These are phyloP conservation scores for Tortrix viridana DNA, from an alignment of 2,888 invertebrate species.

Conservation along the genomic window DNA sequence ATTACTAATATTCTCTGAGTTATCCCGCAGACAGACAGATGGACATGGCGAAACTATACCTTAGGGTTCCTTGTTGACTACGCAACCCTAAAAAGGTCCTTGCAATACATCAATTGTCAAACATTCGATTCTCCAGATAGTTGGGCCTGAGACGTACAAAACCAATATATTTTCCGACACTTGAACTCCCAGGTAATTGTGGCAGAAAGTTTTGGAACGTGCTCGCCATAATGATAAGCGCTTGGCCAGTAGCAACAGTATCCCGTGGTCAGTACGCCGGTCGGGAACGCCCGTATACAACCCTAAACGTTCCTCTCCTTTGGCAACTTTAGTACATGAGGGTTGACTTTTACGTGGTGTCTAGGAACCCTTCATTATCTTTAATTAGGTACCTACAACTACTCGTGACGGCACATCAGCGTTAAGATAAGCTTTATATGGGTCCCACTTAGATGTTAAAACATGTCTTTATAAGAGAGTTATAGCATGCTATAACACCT, in stretches of 20 bases:
- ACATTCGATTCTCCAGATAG: slow-evolving; percentile 67
- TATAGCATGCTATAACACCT: too few relatives aligned
- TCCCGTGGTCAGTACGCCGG: slow-evolving; percentile 31
- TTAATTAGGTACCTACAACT: too few relatives aligned
- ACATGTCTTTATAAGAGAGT: too few relatives aligned
- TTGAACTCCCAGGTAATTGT: slow-evolving; percentile 84
- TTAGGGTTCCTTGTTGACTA: too few relatives aligned
- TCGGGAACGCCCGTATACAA: slow-evolving; percentile 24
- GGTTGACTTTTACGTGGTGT: slow-evolving; percentile 12
- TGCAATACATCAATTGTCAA: slow-evolving; percentile 51
- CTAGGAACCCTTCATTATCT: slow-evolving; percentile 37
- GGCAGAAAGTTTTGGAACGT: slow-evolving; percentile 82
- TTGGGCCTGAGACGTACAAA: slow-evolving; percentile 70
- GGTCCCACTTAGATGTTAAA: too few relatives aligned
- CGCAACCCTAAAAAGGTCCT: slow-evolving; percentile 7
- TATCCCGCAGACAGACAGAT: too few relatives aligned
- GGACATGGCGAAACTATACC: too few relatives aligned
- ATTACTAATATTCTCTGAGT: too few relatives aligned
- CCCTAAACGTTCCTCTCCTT: slow-evolving; percentile 21
- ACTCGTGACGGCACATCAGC: too few relatives aligned
- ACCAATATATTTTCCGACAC: slow-evolving; percentile 83
- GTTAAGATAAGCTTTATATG: too few relatives aligned
- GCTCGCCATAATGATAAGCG: slow-evolving; percentile 75
- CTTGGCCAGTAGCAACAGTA: slow-evolving; percentile 38
- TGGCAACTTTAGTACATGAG: slow-evolving; percentile 18